Conservation (phyloP, 2,888 invertebrate genomes). For the Strigamia transsilvanica region DNA sequence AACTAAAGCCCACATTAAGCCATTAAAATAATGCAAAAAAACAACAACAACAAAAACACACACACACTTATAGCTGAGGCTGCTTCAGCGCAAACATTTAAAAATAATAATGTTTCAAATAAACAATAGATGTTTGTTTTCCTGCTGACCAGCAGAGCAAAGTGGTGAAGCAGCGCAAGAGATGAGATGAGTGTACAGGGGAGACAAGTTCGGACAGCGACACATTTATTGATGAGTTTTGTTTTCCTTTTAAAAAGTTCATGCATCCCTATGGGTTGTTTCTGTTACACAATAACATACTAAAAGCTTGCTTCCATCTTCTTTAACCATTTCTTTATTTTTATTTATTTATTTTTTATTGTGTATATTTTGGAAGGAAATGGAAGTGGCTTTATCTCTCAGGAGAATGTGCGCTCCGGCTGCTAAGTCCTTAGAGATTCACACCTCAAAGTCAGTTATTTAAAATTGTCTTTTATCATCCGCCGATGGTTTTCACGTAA, state of each 20-base stretch:
- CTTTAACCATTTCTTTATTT: not conserved
- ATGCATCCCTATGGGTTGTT: no score
- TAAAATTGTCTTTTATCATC: not conserved
- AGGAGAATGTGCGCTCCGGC: not conserved
- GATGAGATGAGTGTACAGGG: not conserved
- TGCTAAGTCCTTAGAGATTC: not conserved
- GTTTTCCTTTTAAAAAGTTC: no score
- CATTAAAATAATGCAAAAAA: no score
- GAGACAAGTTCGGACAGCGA: no score
- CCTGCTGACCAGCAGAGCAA: not conserved
- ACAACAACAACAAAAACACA: no score
- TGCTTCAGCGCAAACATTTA: no score
- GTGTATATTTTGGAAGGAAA: not conserved
- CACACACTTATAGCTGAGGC: no score
- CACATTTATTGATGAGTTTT: no score
- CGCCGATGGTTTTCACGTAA: not conserved
- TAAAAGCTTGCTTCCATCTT: not conserved
- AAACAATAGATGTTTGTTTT: not conserved
- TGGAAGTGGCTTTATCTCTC: not conserved
- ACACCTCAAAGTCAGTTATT: not conserved
- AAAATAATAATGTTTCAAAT: no score
- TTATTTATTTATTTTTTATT: not conserved
- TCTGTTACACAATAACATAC: no score
- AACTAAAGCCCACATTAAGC: no score
- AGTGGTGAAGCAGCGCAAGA: not conserved